Evolutionary conservation across 2,888 invertebrate genomes (phyloP), one percentile per base, ranked within the genome.

Genomic region (Melanostoma mellinum): DNA sequence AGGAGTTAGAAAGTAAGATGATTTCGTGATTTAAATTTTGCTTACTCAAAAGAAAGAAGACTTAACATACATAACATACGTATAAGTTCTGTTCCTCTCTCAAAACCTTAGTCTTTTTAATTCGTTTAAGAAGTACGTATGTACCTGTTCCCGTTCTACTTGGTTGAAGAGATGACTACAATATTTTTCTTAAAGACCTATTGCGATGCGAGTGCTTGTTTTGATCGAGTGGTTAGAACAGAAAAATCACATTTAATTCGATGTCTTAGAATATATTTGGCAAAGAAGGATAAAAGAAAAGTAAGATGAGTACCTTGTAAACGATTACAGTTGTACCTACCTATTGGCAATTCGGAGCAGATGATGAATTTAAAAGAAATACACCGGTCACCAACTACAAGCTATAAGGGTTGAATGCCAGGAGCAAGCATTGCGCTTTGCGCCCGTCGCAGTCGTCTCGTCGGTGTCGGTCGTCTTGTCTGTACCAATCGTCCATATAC

Each of bases 331-430:
- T 40, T 30, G 56, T 40, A 40, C 38, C 58, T 58, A 32, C 58
- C 40, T 42, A 20, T 20, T 20, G 20, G 20, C 58, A 42, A 33
- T 58, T 20, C 20, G 20, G 20, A 20, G 58, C 61, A 61, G 20
- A 61, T 10, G 61, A 74, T 68, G 42, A 68, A 79, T 61, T 63
- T 61, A 68, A 79, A 68, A 68, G 74, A 75, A 74, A 80, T 20
- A 20, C 68, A 80, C 79, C 65, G 74, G 75, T 50, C 75, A 74
- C 36, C 42, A 68, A 38, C 56, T 8, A 56, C 56, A 55, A 30
- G 50, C 36, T 42, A 60, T 48, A 68, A 63, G 74, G 79, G 79
- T 73, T 78, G 69, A 46, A 58, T 48, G 42, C 38, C 58, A 68
- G 52, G 60, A 60, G 58, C 61, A 69, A 55, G 58, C 67, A 36